A percentile compares a stretch with the other conserved stretches of the same genome.
These are phyloP conservation scores for Onychostoma macrolepis DNA, from an alignment of 2,113 vertebrate genomes.

Conservation along the genomic window DNA sequence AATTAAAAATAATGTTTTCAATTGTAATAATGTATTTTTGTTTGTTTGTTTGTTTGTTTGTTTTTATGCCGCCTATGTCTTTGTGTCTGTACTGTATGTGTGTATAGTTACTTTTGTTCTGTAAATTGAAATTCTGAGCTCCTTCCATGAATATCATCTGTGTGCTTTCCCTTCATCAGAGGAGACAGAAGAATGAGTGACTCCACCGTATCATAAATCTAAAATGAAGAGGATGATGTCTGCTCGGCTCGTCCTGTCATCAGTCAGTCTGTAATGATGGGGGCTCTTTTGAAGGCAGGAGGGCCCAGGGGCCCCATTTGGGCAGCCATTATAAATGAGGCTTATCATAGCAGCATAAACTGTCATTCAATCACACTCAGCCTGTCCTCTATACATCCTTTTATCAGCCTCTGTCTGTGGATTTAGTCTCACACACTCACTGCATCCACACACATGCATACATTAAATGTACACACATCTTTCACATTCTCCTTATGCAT, in stretches of 20 bases:
- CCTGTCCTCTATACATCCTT: constrained; percentile 42
- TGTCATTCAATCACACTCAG: constrained; percentile 40
- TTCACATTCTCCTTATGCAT: not conserved
- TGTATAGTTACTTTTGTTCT: constrained; percentile 18
- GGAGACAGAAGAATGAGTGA: constrained; percentile 20
- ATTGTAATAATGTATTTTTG: not conserved
- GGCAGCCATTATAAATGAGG: constrained; percentile 38
- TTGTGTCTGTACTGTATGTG: not conserved
- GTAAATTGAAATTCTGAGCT: constrained; percentile 19
- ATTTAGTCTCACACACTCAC: not conserved
- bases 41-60: not conserved
- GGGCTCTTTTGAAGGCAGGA: constrained; percentile 32
- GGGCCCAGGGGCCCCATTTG: constrained; percentile 26
- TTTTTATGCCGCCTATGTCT: not conserved
- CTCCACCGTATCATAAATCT: constrained; percentile 31
- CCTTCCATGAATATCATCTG: constrained; percentile 19
- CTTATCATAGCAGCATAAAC: constrained; percentile 42
- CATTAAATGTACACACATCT: not conserved
- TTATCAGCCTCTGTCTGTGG: constrained; percentile 16
- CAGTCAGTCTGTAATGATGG: constrained; percentile 47
- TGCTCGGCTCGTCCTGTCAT: constrained; percentile 26
- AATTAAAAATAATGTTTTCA: not conserved
- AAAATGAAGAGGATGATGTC: constrained; percentile 42
- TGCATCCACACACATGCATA: not conserved
- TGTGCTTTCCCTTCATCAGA: constrained; percentile 36